Evolutionary conservation across 2,113 vertebrate genomes (phyloP).

Genomic region (Galeopterus variegatus): DNA sequence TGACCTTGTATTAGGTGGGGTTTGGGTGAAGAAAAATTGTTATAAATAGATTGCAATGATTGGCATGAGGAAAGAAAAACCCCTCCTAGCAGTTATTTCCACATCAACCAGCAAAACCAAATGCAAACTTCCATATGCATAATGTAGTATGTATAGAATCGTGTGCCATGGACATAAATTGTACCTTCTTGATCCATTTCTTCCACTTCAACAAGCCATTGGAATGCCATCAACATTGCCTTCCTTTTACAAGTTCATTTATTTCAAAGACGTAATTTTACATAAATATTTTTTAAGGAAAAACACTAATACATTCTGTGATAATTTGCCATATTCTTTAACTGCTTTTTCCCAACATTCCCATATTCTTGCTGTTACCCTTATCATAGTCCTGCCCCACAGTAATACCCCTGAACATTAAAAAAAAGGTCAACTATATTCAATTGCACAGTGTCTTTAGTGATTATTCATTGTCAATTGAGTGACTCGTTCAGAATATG

Average conservation of each 20-base stretch:
- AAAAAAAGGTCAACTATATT: background rate
- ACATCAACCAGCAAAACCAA: constrained; percentile 16
- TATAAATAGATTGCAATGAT: background rate
- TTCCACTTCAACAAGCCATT: background rate
- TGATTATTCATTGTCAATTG: constrained; percentile 27
- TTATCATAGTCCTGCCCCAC: background rate
- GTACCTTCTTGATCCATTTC: background rate
- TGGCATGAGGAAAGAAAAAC: constrained; percentile 55
- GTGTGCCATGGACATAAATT: background rate
- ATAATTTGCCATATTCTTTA: constrained; percentile 16
- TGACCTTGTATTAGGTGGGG: constrained; percentile 14
- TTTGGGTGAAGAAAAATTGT: background rate
- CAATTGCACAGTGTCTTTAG: background rate
- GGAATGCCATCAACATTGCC: background rate
- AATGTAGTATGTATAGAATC: background rate
- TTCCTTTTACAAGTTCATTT: constrained; percentile 34
- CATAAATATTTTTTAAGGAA: constrained; percentile 8
- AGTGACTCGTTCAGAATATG: constrained; percentile 10
- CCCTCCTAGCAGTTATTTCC: background rate
- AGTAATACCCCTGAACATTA: background rate
- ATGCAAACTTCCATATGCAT: background rate
- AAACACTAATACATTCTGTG: background rate
- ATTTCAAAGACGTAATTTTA: constrained; percentile 28
- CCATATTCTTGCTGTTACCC: background rate
- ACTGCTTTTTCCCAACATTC: background rate